Percentiles rank a stretch among this genome's conserved stretches.
phyloP scores from a whole-genome alignment of 2,888 invertebrate genomes.

The Hydrotaea diabolus region DNA sequence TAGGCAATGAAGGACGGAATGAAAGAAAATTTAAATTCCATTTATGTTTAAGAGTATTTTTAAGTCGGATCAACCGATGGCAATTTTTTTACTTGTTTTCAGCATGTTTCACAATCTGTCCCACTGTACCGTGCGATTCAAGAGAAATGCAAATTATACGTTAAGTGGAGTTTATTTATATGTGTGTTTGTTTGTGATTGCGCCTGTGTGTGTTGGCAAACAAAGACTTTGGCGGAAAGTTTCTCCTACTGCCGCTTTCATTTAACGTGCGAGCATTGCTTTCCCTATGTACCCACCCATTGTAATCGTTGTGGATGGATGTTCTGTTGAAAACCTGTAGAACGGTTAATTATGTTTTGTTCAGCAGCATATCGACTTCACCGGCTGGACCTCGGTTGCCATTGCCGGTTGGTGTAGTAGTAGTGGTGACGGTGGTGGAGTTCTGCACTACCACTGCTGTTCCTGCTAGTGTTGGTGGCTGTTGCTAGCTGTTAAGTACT shows the following conservation, averaged over 20 bases:
- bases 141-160: constrained; percentile 45
- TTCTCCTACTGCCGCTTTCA: neutral
- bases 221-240: neutral
- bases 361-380: neutral
- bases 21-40: too few relatives aligned
- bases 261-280: constrained; percentile 29
- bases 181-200: too few relatives aligned
- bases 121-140: neutral
- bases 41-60: too few relatives aligned
- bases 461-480: neutral
- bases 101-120: neutral
- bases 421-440: too few relatives aligned
- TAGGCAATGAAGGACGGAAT: too few relatives aligned
- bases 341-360: constrained; percentile 48
- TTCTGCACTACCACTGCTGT: too few relatives aligned
- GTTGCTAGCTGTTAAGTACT: constrained; percentile 23
- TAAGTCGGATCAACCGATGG: too few relatives aligned
- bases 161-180: neutral
- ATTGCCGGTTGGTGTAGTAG: too few relatives aligned
- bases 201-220: constrained; percentile 14
- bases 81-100: too few relatives aligned
- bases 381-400: neutral
- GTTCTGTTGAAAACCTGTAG: constrained; percentile 31
- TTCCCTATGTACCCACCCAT: neutral
- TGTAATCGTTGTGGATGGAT: constrained; percentile 26